Base-by-base conservation (phyloP, 2,888 invertebrate species). In the Timandra comae region DNA sequence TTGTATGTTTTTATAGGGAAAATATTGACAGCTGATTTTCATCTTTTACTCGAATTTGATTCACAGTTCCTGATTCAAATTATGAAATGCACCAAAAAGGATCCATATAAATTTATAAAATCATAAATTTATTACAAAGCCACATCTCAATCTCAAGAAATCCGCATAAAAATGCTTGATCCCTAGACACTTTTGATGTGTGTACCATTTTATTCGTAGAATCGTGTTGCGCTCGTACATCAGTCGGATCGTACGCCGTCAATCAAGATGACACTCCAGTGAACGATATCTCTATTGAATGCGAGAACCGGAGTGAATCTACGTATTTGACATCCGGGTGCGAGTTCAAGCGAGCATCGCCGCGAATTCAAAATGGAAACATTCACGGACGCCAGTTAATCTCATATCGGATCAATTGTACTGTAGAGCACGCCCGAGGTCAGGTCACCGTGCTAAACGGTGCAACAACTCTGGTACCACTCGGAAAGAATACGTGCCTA, bases 251-350 rank as follows among this genome's bases (percentile, higher is more conserved):
- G n/a, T 42, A 51, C 50, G 52, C 43, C 53, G 58, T 65, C 75
- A 70, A 69, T 75, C 74, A 69, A 61, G 56, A 56, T 52, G 50
- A 49, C 56, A 46, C 52, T 58, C 51, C 58, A 59, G 56, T 46
- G 43, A 52, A 35, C 45, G 46, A 46, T 73, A 73, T 52, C 55
- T 53, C 61, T 55, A 64, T 70, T 65, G 56, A 69, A 69, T 60
- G 63, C 57, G 52, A 64, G 57, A 67, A 64, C 60, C 71, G 51
- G 69, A 74, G 67, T 67, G 69, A 73, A 74, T 66, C 63, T 16
- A n/a, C n/a, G 56, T 70, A 77, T 73, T 76, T 72, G 78, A 78
- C 79, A 80, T 81, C 80, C 79, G 79, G 80, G 76, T 77, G 79
- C 70, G 63, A 72, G 77, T 73, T 78, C 75, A 78, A 64, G 62